Evolutionary conservation across 1,140 invertebrate genomes (phyloP), one percentile per base, ranked within the genome.

Genomic region (Bombus haemorrhoidalis): DNA sequence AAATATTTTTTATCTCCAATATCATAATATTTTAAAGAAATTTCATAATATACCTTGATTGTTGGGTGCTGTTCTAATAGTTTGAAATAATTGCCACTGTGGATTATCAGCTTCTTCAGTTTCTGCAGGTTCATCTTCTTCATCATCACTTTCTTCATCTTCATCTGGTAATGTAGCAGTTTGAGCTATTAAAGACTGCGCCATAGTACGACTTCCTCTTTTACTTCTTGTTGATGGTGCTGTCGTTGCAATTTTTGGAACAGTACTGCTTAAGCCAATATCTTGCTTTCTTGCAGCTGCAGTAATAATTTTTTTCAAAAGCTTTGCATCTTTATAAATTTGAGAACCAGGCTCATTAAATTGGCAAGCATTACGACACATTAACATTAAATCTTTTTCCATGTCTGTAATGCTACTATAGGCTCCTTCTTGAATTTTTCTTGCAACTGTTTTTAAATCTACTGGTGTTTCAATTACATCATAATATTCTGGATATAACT

Each of bases 341-440:
- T 98, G 97, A 6, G 99, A 99, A 1, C 98, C 98, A 0, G 99
- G 98, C 93, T 99, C 99, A 94, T 99, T 99, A 92, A 99, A 99
- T 10, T 97, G 96, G 93, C 98, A 99, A 0, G 99, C 99, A 95
- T 99, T 99, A 86, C 97, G 97, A 62, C 98, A 98, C 97, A 99
- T 98, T 34, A 98, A 95, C 86, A 98, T 93, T 13, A 99, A 94
- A 96, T 99, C 99, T 81, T 97, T 97, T 93, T 99, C 98, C 95
- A 99, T 96, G 71, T 99, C 98, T 73, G 95, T 95, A 22, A 99
- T 93, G 86, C 94, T 96, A 3, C 96, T 94, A 92, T 99, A 99
- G 72, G 97, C 97, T 79, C 96, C 97, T 85, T 97, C 96, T 95
- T 99, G 98, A 79, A 99, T 98, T 95, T 98, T 99, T 47, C 96